phyloP scores from a whole-genome alignment of 2,888 invertebrate species.

The Eretmocerus hayati region DNA sequence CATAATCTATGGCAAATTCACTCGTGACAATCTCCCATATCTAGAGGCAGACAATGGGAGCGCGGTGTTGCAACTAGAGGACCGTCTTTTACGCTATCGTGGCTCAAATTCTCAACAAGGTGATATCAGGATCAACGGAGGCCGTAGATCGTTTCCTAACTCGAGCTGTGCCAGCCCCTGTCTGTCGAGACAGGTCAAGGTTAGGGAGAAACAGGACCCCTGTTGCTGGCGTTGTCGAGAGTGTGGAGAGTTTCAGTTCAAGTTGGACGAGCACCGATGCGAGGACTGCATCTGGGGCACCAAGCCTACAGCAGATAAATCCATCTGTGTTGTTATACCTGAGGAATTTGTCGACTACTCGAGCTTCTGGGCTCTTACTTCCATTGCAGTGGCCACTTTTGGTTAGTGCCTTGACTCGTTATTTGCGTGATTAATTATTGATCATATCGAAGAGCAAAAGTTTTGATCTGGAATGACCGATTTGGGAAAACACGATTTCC shows the following conservation, averaged over 20 bases:
- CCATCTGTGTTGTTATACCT: conserved; percentile 44
- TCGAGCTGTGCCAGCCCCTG: conserved; percentile 49
- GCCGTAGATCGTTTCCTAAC: conserved; percentile 36
- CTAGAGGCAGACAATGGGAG: conserved; percentile 15
- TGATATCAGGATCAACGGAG: too few species aligned
- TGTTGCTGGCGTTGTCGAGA: conserved; percentile 53
- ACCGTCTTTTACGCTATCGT: conserved; percentile 37
- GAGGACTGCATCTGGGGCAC: conserved; percentile 46
- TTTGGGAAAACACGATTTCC: too few species aligned
- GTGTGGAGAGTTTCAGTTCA: conserved; percentile 47
- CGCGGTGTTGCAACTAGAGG: conserved; percentile 10
- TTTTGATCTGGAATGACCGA: too few species aligned
- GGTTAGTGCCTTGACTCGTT: conserved; percentile 29
- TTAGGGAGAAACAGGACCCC: conserved; percentile 44
- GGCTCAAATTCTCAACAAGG: too few species aligned
- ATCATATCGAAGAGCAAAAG: too few species aligned
- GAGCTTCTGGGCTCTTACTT: conserved; percentile 48
- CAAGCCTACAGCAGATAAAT: conserved; percentile 39
- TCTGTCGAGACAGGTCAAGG: conserved; percentile 37
- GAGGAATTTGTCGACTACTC: conserved; percentile 48
- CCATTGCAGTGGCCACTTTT: conserved; percentile 45
- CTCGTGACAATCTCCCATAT: too few species aligned
- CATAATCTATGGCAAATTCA: too few species aligned
- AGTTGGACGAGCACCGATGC: conserved; percentile 46
- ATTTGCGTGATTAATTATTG: neutral